These are phyloP conservation scores for Heliothis virescens DNA, from an alignment of 1,140 invertebrate genomes.

Conservation along the genomic window DNA sequence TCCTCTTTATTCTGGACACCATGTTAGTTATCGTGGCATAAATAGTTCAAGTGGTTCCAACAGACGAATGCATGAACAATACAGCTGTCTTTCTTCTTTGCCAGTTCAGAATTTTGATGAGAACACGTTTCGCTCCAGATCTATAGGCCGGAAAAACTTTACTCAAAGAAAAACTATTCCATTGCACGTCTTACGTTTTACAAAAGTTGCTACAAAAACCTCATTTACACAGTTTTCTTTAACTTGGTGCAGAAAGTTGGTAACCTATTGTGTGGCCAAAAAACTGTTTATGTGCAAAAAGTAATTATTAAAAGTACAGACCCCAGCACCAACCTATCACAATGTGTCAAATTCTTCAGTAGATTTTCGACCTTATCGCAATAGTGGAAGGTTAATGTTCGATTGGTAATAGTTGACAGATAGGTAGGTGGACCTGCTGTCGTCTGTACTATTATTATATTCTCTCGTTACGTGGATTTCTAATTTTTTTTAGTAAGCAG, in stretches of 20 bases:
- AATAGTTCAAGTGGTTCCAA: too few species aligned
- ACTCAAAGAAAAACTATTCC: background rate
- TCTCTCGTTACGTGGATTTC: slow-evolving; percentile 1
- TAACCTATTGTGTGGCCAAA: background rate
- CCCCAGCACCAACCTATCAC: too few species aligned
- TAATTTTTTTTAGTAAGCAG: slow-evolving; percentile 17
- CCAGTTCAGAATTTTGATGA: background rate
- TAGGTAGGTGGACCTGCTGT: too few species aligned
- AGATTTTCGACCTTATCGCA: too few species aligned
- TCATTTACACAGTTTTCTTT: background rate
- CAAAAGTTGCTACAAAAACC: background rate
- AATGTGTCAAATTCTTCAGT: too few species aligned
- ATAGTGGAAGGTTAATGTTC: too few species aligned
- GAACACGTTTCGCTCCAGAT: background rate
- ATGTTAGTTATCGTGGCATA: too few species aligned
- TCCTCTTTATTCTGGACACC: too few species aligned
- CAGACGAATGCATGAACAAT: background rate
- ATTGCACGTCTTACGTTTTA: slow-evolving; percentile 3
- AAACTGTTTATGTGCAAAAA: slow-evolving; percentile 10
- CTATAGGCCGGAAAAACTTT: background rate
- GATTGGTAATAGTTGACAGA: too few species aligned
- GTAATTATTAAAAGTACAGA: slow-evolving; percentile 13
- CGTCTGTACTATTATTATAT: background rate
- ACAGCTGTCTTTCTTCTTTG: background rate
- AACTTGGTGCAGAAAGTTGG: background rate